Evolutionary conservation across 2,113 vertebrate genomes (phyloP), one percentile per base, ranked within the genome.

Genomic region (Erythrolamprus reginae): DNA sequence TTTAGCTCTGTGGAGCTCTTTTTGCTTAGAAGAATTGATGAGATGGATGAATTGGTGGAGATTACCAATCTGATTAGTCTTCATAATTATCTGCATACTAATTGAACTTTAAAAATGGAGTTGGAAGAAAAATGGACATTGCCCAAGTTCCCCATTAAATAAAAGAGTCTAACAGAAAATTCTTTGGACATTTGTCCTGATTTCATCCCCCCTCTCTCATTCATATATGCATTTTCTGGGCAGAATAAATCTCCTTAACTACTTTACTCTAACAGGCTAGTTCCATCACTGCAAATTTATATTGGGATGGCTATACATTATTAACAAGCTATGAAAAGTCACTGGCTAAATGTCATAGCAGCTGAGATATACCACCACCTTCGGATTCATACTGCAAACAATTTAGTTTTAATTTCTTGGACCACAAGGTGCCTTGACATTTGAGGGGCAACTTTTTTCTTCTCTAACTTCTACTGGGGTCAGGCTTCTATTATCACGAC

Each of bases 291-390:
- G 94, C n/a, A 95, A 96, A 97, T 96, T 97, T 97, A 97, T 96
- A 93, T 94, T 95, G 92, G 89, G 92, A 95, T 93, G 95, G 92
- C 94, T 95, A 97, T 97, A 96, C 96, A 97, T 97, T 97, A 97
- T 97, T 97, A 97, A 98, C 94, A 96, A 97, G 95, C 95, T 97
- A 96, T 92, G 95, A 97, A 97, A 97, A 97, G 96, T 97, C 96
- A 95, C 95, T 95, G 94, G 96, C 95, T 95, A 97, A 97, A 97
- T 97, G 97, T 97, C 97, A 97, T 90, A 89, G 92, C 95, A 82
- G 33, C 94, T 96, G 95, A 97, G 94, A 95, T 97, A 96, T 93
- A 96, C 95, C 91, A 92, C 93, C 92, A 95, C 96, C 96, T 95
- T 95, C 96, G 95, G 96, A 97, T 97, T 97, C 96, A 96, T 97